A percentile compares a stretch with the other conserved stretches of the same genome.
phyloP scores from a whole-genome alignment of 1,140 invertebrate genomes.

The Leptinotarsa lineolata region DNA sequence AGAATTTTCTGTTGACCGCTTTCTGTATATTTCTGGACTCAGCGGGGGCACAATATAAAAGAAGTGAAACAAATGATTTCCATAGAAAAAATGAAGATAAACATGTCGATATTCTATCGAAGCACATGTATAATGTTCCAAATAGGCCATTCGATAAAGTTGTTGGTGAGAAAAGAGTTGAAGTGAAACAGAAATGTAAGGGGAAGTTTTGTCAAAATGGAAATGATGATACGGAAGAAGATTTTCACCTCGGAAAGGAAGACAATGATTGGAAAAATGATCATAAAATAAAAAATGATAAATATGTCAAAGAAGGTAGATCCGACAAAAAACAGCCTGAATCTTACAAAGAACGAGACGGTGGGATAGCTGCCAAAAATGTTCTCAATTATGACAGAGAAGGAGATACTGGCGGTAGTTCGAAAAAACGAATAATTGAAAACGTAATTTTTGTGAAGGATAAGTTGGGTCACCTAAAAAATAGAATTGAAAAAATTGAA shows the following conservation, averaged over 20 bases:
- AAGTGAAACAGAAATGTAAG: neutral
- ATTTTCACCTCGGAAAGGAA: neutral
- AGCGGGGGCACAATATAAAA: neutral
- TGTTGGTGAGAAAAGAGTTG: neutral
- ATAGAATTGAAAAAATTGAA: neutral
- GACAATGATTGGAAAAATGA: neutral
- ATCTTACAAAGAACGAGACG: too few relatives aligned
- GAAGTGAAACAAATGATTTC: neutral
- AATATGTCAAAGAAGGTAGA: too few relatives aligned
- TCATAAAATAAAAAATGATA: too few relatives aligned
- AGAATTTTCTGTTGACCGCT: neutral
- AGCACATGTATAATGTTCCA: too few relatives aligned
- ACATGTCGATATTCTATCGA: too few relatives aligned
- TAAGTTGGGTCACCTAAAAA: neutral
- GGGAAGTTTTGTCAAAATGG: neutral
- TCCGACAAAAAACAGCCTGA: too few relatives aligned
- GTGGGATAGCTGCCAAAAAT: too few relatives aligned
- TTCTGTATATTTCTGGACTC: neutral
- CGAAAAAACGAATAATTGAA: neutral
- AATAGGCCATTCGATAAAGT: neutral
- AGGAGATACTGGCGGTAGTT: neutral
- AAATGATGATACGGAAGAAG: slow-evolving; percentile 4
- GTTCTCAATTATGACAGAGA: neutral
- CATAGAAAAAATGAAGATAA: too few relatives aligned
- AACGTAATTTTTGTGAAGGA: neutral